Base-by-base conservation (phyloP, 2,888 invertebrate species). In the Syrista parreyssii region DNA sequence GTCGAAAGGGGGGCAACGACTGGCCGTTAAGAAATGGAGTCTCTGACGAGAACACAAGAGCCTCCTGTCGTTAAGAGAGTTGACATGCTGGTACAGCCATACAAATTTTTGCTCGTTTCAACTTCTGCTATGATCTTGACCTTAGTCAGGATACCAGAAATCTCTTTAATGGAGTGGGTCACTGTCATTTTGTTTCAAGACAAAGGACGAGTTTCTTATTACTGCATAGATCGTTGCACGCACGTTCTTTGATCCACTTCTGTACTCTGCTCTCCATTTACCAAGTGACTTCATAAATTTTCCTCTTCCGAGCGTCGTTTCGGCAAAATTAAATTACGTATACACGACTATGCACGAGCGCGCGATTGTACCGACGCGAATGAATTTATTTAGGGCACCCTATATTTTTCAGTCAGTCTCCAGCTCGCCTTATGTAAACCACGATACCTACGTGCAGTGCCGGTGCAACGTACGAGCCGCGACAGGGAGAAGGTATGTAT, bases 381-480 rank as follows among this genome's bases (percentile, higher is more conserved):
- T 23, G 71, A 71, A 71, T 71, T 32, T 71, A 71, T 71, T 71
- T 33, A 71, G 71, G 31, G 31, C 71, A 71, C 31, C 71, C 71
- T 71, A 71, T 71, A 71, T 71, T 71, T 31, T 71, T 71, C 71
- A 15, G 12, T 69, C 69, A 30, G 71, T 71, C 71, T 71, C 31
- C 71, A 31, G n/a, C 71, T 71, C 71, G 71, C 31, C 71, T 71
- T 71, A 71, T 71, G 71, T 71, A 71, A 71, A 71, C 71, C 71
- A 33, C 71, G 31, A 71, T 71, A 71, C 32, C 32, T 32, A 33
- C 35, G 74, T 35, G 74, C 35, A 35, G 74, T 36, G 36, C 35
- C 74, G 74, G 74, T 74, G 74, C 74, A 74, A 74, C 74, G 74
- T 35, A 36, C 74, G 74, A 33, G 55, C 23, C 15, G 55, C 23